Evolutionary conservation across 2,113 vertebrate species (phyloP).

Genomic region (Paedocypris sp.): DNA sequence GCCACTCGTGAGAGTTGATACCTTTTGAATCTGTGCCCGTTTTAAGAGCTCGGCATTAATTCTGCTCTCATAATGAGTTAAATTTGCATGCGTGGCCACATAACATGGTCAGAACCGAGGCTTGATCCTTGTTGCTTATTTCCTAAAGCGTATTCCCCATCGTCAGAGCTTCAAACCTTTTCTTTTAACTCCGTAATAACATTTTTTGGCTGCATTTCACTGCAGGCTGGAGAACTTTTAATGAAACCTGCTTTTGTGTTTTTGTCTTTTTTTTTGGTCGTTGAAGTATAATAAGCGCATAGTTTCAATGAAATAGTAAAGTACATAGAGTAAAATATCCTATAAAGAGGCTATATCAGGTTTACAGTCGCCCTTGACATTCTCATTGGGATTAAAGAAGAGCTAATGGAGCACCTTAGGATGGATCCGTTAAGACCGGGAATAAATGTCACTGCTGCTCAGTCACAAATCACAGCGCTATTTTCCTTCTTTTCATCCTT

Average conservation of each 20-base stretch:
- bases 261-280: conserved; percentile 52
- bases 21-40: too few relatives aligned
- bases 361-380: conserved; percentile 59
- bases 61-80: background rate
- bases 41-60: background rate
- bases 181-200: background rate
- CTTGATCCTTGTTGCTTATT: background rate
- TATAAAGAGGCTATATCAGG: conserved; percentile 51
- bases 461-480: conserved; percentile 46
- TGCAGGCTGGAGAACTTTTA: conserved; percentile 20
- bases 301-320: too few relatives aligned
- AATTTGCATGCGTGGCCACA: background rate
- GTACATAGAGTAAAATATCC: conserved; percentile 52
- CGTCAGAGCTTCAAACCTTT: background rate
- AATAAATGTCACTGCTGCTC: conserved; percentile 57
- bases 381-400: conserved; percentile 46
- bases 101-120: background rate
- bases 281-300: conserved; percentile 51
- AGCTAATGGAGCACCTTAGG: conserved; percentile 45
- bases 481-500: conserved; percentile 22
- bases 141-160: background rate
- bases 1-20: background rate
- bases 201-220: background rate
- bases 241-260: conserved; percentile 43
- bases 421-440: conserved; percentile 51